phyloP scores from a whole-genome alignment of 2,797 vertebrate species.

The Manis crassicaudata region DNA sequence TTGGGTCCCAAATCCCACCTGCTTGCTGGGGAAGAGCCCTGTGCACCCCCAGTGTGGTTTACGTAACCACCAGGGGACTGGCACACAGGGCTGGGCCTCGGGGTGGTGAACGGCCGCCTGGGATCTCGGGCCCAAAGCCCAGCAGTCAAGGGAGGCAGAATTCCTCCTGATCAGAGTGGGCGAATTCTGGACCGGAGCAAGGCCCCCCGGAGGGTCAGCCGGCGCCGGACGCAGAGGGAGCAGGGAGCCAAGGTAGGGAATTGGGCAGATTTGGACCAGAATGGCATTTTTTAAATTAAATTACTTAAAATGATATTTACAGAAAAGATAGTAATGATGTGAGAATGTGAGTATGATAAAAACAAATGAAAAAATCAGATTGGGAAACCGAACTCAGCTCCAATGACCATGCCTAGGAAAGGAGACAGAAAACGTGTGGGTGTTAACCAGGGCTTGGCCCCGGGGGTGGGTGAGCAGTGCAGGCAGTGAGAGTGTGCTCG shows the following conservation, averaged over 20 bases:
- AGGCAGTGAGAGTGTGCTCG: accelerated
- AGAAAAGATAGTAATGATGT: not conserved
- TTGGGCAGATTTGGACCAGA: not conserved
- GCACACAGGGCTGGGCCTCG: not conserved
- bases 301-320: not conserved
- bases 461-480: accelerated
- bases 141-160: not conserved
- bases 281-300: not conserved
- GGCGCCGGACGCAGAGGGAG: not conserved
- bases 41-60: accelerated
- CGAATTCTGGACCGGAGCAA: not conserved
- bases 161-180: not conserved
- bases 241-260: no score
- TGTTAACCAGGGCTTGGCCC: accelerated
- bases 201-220: no score
- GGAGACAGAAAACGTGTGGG: accelerated
- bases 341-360: not conserved
- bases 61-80: not conserved
- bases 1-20: not conserved
- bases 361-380: not conserved
- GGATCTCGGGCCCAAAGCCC: not conserved
- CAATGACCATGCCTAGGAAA: accelerated
- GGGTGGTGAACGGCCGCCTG: not conserved
- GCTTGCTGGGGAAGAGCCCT: not conserved
- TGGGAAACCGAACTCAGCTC: not conserved